Evolutionary conservation across 2,797 vertebrate species (phyloP), one percentile per base, ranked within the genome.

Genomic region (Mastacembelus armatus): DNA sequence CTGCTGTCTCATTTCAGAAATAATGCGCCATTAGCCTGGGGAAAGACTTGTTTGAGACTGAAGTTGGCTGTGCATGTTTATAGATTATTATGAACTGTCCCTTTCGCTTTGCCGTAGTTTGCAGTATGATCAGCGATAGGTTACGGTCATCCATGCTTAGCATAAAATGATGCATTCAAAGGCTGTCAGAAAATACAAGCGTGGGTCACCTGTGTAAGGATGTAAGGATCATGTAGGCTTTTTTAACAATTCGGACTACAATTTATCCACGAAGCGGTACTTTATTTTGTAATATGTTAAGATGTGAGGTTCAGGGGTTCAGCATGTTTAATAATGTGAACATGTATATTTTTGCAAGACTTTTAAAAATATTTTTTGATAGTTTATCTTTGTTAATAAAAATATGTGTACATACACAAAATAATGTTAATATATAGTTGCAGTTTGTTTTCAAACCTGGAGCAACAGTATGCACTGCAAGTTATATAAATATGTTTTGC

Each of bases 121-220:
- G 54, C 29, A 51, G 44, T 18, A 4, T 10, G 59, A 50, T 36
- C 21, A 58, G 5, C 67, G 35, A 70, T 70, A 80, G 68, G 62
- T 69, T 64, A 24, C 71, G 38, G 35, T 60, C 27, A 33, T 50
- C 10, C 30, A 19, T 19, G 58, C 14, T 27, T 38, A 35, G 59
- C 21, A 33, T 1, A 6, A 45, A 12, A 22, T 24, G 83, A 67
- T 84, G 65, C 82, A 3, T 88, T 83, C 85, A 77, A 0, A 43
- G 59, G 38, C 77, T 49, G 70, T 65, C 55, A 35, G 70, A 22
- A 70, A 74, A 64, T n/a, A 3, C 16, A 6, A 2, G 10, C 0
- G 33, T 16, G 1, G n/a, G n/a, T n/a, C n/a, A n/a, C n/a, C n/a
- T n/a, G n/a, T n/a, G n/a, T n/a, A n/a, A n/a, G n/a, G n/a, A n/a